A percentile compares a stretch with the other conserved stretches of the same genome.
phyloP scores from a whole-genome alignment of 1,140 invertebrate genomes.

The Pentalonia nigronervosa region DNA sequence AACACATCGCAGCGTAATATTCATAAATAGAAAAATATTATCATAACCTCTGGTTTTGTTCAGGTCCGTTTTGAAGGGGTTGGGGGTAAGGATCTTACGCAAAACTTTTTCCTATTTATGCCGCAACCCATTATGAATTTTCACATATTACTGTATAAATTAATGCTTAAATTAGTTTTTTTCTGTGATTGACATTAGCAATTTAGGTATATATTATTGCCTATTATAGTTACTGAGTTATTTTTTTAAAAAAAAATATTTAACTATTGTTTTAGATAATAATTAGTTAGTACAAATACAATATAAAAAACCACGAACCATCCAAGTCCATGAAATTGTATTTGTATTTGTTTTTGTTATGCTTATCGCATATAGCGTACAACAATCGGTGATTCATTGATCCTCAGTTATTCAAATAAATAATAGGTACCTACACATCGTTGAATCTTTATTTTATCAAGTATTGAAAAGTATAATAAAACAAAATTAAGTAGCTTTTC shows the following conservation, averaged over 20 bases:
- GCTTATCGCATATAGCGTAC: no score
- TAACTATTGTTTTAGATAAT: neutral
- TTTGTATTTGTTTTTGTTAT: neutral
- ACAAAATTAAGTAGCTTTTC: neutral
- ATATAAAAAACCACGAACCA: neutral
- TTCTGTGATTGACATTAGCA: neutral
- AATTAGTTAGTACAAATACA: no score
- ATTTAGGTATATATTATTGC: neutral
- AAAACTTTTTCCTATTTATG: neutral
- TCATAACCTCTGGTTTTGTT: neutral
- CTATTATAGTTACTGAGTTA: no score
- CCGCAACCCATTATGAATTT: neutral
- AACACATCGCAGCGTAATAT: neutral
- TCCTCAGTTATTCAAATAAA: neutral
- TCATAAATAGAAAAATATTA: neutral
- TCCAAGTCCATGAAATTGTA: neutral
- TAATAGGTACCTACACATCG: neutral
- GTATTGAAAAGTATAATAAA: neutral
- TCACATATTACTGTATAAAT: neutral
- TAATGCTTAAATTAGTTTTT: neutral
- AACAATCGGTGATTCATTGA: neutral
- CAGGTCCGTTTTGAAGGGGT: neutral
- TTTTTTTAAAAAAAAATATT: neutral
- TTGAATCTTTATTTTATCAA: neutral
- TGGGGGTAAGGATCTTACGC: neutral